These are phyloP conservation scores for Pelobates fuscus DNA, from an alignment of 2,113 vertebrate genomes.

Conservation along the genomic window DNA sequence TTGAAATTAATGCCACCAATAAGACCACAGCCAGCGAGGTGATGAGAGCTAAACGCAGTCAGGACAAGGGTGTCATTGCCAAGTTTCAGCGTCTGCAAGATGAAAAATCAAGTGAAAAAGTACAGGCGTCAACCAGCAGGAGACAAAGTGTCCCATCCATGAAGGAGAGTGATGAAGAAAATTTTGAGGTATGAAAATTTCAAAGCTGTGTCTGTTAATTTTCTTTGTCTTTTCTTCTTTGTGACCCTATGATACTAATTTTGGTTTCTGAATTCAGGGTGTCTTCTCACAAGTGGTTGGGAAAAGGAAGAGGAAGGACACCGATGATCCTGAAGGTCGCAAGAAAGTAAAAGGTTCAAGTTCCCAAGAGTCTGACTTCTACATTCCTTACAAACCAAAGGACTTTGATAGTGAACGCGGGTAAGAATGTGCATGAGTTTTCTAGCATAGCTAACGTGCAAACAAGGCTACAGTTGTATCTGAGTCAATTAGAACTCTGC, in stretches of 20 bases:
- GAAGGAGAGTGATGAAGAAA: slow-evolving; percentile 53
- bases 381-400: slow-evolving; percentile 89
- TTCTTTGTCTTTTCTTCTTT: neutral
- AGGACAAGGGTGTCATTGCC: slow-evolving; percentile 70
- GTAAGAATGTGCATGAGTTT: slow-evolving; percentile 62
- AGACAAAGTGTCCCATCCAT: neutral
- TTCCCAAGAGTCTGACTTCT: slow-evolving; percentile 75
- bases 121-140: neutral
- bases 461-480: too few relatives aligned
- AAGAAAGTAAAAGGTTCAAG: slow-evolving; percentile 59
- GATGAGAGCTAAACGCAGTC: slow-evolving; percentile 85
- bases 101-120: slow-evolving; percentile 16
- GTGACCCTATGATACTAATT: neutral
- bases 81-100: slow-evolving; percentile 71
- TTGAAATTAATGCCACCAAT: slow-evolving; percentile 89
- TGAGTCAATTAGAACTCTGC: too few relatives aligned
- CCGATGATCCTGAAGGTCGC: slow-evolving; percentile 9
- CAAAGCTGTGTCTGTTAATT: neutral
- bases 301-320: slow-evolving; percentile 67
- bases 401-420: slow-evolving; percentile 92
- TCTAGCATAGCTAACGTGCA: neutral
- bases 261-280: slow-evolving; percentile 60
- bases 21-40: slow-evolving; percentile 79
- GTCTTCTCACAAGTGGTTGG: slow-evolving; percentile 76
- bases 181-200: slow-evolving; percentile 58